Evolutionary conservation across 2,113 vertebrate species (phyloP).

Genomic region (Haliaeetus leucogaster): DNA sequence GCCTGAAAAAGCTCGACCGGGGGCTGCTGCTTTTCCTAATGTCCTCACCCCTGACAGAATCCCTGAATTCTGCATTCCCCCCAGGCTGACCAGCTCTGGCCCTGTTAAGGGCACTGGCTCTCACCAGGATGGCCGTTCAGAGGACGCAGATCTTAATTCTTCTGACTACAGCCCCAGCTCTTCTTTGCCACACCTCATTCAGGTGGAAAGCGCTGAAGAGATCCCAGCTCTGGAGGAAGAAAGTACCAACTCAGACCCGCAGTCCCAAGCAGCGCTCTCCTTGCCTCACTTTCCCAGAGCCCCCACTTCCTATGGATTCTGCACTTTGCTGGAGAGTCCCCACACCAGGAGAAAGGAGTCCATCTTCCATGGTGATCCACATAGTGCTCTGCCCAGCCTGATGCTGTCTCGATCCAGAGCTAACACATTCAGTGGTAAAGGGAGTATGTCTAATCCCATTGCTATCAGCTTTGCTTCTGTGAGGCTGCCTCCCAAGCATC

Average conservation of each 20-base stretch:
- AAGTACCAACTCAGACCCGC: conserved; percentile 85
- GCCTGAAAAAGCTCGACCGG: neutral
- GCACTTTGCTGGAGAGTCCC: conserved; percentile 87
- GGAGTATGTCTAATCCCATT: conserved; percentile 66
- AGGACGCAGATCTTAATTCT: neutral
- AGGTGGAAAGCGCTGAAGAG: conserved; percentile 86
- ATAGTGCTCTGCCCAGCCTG: conserved; percentile 14
- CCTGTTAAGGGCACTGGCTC: neutral
- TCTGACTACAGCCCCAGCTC: neutral
- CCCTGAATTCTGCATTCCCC: conserved; percentile 78
- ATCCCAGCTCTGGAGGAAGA: conserved; percentile 68
- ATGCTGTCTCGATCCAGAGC: conserved; percentile 74
- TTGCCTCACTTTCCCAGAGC: conserved; percentile 85
- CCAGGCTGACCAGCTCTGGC: conserved; percentile 16
- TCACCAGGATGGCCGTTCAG: neutral
- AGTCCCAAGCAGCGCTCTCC: conserved; percentile 86
- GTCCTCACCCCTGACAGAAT: conserved; percentile 76
- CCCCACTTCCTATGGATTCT: conserved; percentile 86
- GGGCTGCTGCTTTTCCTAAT: conserved; percentile 52
- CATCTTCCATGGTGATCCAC: conserved; percentile 80
- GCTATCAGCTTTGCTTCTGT: conserved; percentile 66
- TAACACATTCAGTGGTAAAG: conserved; percentile 64
- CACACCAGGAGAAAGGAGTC: conserved; percentile 90
- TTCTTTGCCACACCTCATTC: conserved; percentile 77
- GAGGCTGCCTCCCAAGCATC: conserved; percentile 65